Base-by-base conservation (phyloP, 2,113 vertebrate genomes). In the Montifringilla adamsi region DNA sequence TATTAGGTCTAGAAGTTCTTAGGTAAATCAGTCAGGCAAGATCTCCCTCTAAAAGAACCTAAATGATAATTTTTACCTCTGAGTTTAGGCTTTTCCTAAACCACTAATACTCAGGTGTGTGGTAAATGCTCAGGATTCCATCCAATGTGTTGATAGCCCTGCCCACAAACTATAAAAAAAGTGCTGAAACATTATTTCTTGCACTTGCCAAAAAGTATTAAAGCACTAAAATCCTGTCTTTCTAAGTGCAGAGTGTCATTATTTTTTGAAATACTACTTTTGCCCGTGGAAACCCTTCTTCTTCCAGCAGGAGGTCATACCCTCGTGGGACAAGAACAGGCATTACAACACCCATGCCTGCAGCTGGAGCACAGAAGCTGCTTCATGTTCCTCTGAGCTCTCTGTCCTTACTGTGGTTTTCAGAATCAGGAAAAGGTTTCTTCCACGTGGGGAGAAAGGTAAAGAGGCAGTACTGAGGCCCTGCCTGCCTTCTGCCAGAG, bases 361-460 rank as follows among this genome's bases (percentile, higher is more conserved):
- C 44, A 90, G 33, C 30, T 67, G 35, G 22, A n/a, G 24, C 55
- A 43, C 52, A 69, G 14, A 80, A 72, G n/a, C 23, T 68, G 23
- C 14, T 84, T 13, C 5, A 2, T 28, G 23, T 8, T 83, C 7
- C 26, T 67, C 47, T 49, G 33, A 55, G 53, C 24, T 90, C 47
- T 11, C 55, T 72, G 2, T 37, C 33, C 31, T 47, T 27, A 22
- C 5, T 77, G 39, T 5, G 3, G 6, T 50, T 84, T 90, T 74
- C 27, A 52, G 68, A 52, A 35, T 47, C 33, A 89, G 30, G 5
- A 81, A 78, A 47, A 41, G 18, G 6, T 30, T 23, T 44, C 22
- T 58, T 69, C 39, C 21, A 19, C 0, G 0, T 6, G 23, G 5
- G 6, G 18, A 24, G 5, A 30, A 52, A 67, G 44, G 50, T 37